Percentiles rank a stretch among this genome's conserved stretches.
Evolutionary conservation across 1,140 invertebrate species (phyloP).

Genomic region (Stegodyphus dumicola): DNA sequence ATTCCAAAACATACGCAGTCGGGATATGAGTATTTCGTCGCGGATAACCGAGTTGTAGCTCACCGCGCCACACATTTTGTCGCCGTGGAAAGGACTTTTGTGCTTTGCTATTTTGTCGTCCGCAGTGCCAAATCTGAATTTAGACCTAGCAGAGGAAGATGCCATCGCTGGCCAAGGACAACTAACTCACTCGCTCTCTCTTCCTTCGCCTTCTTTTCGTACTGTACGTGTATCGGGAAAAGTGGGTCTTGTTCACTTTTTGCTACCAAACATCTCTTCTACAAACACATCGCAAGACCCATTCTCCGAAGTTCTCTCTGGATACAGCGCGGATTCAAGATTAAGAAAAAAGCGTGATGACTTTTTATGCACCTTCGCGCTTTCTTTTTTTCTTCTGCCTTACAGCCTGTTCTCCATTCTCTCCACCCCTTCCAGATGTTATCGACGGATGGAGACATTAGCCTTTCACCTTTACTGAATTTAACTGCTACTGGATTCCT

Average conservation of each 20-base stretch:
- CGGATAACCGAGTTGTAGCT: too few species aligned
- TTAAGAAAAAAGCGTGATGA: background rate
- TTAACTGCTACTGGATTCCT: too few species aligned
- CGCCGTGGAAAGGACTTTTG: conserved; percentile 24
- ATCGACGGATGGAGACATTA: too few species aligned
- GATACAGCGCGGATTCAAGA: background rate
- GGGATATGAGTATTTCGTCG: too few species aligned
- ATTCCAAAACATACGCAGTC: too few species aligned
- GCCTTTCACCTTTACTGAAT: too few species aligned
- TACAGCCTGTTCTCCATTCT: too few species aligned
- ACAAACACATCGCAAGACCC: too few species aligned
- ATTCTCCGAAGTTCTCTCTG: background rate
- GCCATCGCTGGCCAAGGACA: conserved; percentile 54
- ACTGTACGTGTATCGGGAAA: background rate
- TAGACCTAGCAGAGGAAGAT: conserved; percentile 42
- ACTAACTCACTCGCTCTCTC: conserved; percentile 51
- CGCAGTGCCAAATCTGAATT: conserved; percentile 61
- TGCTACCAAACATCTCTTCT: background rate
- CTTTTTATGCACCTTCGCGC: background rate
- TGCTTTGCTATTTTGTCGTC: conserved; percentile 48
- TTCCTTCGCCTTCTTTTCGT: background rate
- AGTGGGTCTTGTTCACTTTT: background rate
- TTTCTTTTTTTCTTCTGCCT: background rate
- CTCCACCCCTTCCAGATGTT: too few species aligned
- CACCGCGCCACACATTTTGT: conserved; percentile 22